A percentile compares a stretch with the other conserved stretches of the same genome.
Conservation (phyloP, 2,888 invertebrate genomes). For the Oithona nana region DNA sequence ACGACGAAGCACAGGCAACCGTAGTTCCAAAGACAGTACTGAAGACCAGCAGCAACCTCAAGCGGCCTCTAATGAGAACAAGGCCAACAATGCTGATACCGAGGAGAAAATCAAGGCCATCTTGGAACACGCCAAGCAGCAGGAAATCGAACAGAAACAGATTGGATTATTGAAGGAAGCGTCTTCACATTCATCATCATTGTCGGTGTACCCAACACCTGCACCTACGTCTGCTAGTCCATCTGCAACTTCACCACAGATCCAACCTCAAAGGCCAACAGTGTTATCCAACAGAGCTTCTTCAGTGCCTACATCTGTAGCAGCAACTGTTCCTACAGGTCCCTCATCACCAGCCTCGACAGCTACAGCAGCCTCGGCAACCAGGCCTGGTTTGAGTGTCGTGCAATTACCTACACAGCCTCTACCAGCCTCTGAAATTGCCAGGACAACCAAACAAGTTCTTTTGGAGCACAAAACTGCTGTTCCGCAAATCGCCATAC, state of each 20-base stretch:
- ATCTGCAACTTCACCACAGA: neutral
- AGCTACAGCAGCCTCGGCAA: too few species aligned
- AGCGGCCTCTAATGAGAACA: too few species aligned
- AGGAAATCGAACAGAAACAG: neutral
- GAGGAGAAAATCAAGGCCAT: conserved; percentile 13
- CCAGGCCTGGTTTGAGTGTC: neutral
- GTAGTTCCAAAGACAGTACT: neutral
- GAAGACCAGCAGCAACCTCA: too few species aligned
- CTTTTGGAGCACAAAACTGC: conserved; percentile 3
- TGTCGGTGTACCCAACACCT: too few species aligned
- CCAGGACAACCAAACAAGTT: neutral
- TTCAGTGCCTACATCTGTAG: neutral
- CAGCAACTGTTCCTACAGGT: neutral
- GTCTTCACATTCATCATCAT: too few species aligned
- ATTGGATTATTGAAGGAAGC: neutral
- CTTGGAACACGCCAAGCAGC: conserved; percentile 11
- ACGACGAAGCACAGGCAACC: neutral
- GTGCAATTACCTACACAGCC: conserved; percentile 11
- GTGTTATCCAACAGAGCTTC: neutral
- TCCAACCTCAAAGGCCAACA: neutral
- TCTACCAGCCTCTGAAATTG: neutral
- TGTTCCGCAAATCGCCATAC: neutral
- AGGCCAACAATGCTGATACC: neutral
- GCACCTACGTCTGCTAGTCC: neutral
- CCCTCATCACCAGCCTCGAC: neutral